Base-by-base conservation (phyloP, 1,140 invertebrate species). In the Drosophila yakuba region DNA sequence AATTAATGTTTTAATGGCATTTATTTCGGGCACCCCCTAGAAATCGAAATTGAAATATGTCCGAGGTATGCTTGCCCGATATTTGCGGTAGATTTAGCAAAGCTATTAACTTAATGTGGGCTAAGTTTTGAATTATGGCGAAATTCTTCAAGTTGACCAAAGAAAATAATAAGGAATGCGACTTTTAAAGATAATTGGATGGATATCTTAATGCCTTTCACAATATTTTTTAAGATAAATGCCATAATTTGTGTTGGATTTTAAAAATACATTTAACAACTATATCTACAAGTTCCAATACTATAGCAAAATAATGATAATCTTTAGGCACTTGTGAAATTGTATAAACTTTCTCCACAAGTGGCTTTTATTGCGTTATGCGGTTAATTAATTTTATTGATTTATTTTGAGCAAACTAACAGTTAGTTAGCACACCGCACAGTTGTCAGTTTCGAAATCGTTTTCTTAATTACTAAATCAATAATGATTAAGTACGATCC, bases 1-100 rank as follows among this genome's bases (percentile, higher is more conserved):
- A 74, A 74, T 74, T 63, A 74, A 43, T 74, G 47, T 74, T 74
- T 74, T 74, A 69, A 73, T 73, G 69, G 64, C 51, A 71, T 71
- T 71, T 71, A 71, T 71, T 71, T 72, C 56, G 14, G 68, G 67
- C 43, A 52, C 68, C 35, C 52, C 52, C 17, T 41, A 36, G 68
- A 71, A 72, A 73, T 73, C 68, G 67, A 72, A 72, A 71, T 71
- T 47, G 68, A 71, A 58, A 71, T 72, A 71, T 56, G 66, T 50
- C 36, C 62, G 17, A 23, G 43, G 54, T 41, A 43, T 71, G 51
- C 20, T 20, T 2, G 51, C 36, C 54, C 17, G 11, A 48, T 69
- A 69, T 69, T 69, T 57, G 68, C 44, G 66, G 68, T 28, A 57
- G 51, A 58, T 72, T 72, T 58, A 45, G 10, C 68, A 71, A 72